Evolutionary conservation across 1,140 invertebrate species (phyloP), one percentile per base, ranked within the genome.

Genomic region (Portunus trituberculatus): DNA sequence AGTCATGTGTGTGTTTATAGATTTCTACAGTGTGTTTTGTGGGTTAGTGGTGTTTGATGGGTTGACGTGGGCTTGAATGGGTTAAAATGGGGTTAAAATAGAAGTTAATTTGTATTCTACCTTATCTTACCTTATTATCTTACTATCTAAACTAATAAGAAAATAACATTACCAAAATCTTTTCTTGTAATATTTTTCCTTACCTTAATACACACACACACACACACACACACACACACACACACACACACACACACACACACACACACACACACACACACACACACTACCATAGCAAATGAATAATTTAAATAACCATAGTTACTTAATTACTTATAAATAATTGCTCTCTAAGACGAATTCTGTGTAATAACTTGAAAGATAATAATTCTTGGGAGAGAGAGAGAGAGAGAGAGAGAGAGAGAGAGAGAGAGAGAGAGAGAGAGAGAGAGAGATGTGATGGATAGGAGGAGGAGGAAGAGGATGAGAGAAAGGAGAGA

Each of bases 201-300:
- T 86, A 86, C 83, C 83, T 86, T 86, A 86, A 87, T 29, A 87
- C 86, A 87, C 86, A 87, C 86, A 87, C 86, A 87, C 86, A 87
- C 86, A 87, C 86, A 87, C 86, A 88, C 86, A 88, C 86, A 88
- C 87, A 89, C 87, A 89, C 87, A 89, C 87, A 89, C 87, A 89
- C 87, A 89, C 87, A 89, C 87, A 89, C 87, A 89, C 87, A 89
- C 87, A 89, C 87, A 89, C 87, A 89, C 87, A 89, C 87, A 89
- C 87, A 89, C 87, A 89, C 87, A 89, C 87, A 89, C 87, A 89
- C 87, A 39, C 87, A 89, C 87, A 89, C 87, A 89, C 87, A 89
- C 87, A 89, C 87, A 52, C 46, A 91, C 90, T 28, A 29, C n/a
- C 89, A 67, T 67, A 59, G 67, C 28, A 91, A 59, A 91, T 67